These are phyloP conservation scores for Lanius ludovicianus DNA, from an alignment of 2,113 vertebrate genomes.

Conservation along the genomic window DNA sequence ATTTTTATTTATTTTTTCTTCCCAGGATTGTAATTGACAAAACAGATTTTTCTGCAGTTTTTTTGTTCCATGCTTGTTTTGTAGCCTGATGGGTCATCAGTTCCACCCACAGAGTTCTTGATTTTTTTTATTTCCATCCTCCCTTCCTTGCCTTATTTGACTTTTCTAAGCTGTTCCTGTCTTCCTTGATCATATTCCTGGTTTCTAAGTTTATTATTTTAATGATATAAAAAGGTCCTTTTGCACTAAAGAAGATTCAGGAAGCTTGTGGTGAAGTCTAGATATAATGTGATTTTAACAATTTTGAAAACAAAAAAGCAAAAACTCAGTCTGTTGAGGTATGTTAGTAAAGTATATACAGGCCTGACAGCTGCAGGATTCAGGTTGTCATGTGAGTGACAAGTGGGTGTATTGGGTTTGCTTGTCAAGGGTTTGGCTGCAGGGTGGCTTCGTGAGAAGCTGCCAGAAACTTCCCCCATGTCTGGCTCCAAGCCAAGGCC, in stretches of 20 bases:
- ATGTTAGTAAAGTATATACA: neutral
- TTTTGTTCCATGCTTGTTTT: constrained; percentile 1
- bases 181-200: neutral
- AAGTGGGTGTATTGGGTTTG: neutral
- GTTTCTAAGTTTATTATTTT: neutral
- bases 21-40: neutral
- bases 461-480: neutral
- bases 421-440: neutral
- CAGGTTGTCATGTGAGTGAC: neutral
- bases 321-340: neutral
- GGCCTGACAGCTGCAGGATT: neutral
- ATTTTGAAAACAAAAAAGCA: neutral
- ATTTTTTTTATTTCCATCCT: neutral
- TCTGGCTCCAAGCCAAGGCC: neutral
- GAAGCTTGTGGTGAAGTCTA: neutral
- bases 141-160: neutral
- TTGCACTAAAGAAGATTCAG: neutral
- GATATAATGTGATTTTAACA: neutral
- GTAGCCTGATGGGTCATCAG: neutral
- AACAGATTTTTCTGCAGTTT: neutral
- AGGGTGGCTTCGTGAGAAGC: neutral
- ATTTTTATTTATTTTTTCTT: neutral
- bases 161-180: neutral
- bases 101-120: neutral
- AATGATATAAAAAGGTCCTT: neutral